A percentile compares a stretch with the other conserved stretches of the same genome.
These are phyloP conservation scores for Lycaena phlaeas DNA, from an alignment of 2,888 invertebrate species.

Conservation along the genomic window DNA sequence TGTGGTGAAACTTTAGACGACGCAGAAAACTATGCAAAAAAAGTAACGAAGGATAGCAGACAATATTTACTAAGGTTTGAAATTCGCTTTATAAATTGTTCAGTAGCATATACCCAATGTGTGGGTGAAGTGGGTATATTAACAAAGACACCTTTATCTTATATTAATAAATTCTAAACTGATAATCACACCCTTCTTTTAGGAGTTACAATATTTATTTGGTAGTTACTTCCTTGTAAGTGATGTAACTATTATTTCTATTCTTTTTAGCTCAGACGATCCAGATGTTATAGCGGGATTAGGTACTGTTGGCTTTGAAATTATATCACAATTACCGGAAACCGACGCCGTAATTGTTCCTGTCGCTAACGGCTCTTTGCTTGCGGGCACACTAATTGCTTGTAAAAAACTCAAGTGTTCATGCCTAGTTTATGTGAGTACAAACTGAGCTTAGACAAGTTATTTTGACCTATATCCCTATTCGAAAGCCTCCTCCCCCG, in stretches of 20 bases:
- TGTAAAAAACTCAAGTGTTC: slow-evolving; percentile 63
- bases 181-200: too few species aligned
- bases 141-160: too few species aligned
- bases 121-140: too few species aligned
- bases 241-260: too few species aligned
- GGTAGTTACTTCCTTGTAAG: too few species aligned
- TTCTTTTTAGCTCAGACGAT: slow-evolving; percentile 39
- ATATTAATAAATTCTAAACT: too few species aligned
- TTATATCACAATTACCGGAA: slow-evolving; percentile 57
- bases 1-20: slow-evolving; percentile 45
- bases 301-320: slow-evolving; percentile 54
- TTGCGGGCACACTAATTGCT: slow-evolving; percentile 52
- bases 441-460: too few species aligned
- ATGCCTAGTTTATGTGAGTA: slow-evolving; percentile 57
- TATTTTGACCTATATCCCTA: too few species aligned
- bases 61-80: slow-evolving; percentile 37
- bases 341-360: slow-evolving; percentile 59
- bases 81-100: too few species aligned
- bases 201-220: too few species aligned
- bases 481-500: too few species aligned
- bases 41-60: slow-evolving; percentile 34
- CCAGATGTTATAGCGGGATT: slow-evolving; percentile 54
- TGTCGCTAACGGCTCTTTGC: slow-evolving; percentile 40
- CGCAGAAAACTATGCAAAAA: slow-evolving; percentile 38
- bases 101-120: too few species aligned